Conservation (phyloP, 2,113 vertebrate species). For the Uria aalge region DNA sequence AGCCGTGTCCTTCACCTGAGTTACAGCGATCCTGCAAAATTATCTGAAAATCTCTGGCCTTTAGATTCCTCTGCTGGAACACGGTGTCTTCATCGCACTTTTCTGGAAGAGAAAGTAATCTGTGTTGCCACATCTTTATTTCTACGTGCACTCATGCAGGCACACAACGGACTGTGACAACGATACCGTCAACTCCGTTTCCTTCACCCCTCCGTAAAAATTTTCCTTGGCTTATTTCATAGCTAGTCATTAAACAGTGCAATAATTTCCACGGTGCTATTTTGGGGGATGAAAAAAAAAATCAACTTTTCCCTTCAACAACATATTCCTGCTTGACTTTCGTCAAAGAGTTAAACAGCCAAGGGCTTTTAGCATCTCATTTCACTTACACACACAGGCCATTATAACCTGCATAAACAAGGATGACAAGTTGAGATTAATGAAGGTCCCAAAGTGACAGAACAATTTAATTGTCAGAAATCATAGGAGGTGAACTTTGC, state of each 20-base stretch:
- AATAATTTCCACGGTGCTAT: neutral
- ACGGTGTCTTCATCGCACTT: neutral
- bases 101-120: neutral
- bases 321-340: constrained; percentile 68
- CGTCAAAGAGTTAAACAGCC: constrained; percentile 79
- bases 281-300: constrained; percentile 10
- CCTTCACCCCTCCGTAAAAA: neutral
- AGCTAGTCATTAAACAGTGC: neutral
- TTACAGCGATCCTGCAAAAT: neutral
- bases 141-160: neutral
- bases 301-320: constrained; percentile 23
- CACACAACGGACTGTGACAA: neutral
- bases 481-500: constrained; percentile 90
- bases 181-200: neutral
- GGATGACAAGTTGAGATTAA: constrained; percentile 99
- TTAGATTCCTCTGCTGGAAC: neutral
- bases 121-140: neutral
- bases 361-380: constrained; percentile 76
- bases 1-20: neutral
- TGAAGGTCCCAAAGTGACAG: constrained; percentile 91
- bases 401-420: constrained; percentile 94
- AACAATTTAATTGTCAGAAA: constrained; percentile 97
- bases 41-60: neutral
- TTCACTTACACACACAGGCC: constrained; percentile 79
- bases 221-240: neutral